Evolutionary conservation across 2,888 invertebrate genomes (phyloP).

Genomic region (Onthophagus sagittarius): DNA sequence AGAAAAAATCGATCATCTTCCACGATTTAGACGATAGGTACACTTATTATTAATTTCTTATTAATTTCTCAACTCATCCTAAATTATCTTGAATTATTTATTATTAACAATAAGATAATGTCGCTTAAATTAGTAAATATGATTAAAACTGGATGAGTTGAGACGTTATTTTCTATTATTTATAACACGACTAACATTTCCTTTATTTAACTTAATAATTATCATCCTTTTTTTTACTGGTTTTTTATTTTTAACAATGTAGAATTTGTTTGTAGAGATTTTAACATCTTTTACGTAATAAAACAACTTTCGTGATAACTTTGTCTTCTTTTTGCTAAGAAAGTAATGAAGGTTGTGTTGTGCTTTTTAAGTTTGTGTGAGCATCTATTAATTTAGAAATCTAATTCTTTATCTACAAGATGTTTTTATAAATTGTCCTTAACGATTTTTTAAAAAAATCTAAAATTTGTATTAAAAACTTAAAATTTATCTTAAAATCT

Average conservation of each 20-base stretch:
- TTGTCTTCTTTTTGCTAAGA: not conserved
- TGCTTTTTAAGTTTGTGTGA: not conserved
- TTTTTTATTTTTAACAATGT: not conserved
- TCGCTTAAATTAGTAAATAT: constrained; percentile 16
- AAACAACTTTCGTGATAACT: not conserved
- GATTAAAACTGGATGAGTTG: not conserved
- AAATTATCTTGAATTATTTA: not conserved
- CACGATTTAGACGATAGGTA: not conserved
- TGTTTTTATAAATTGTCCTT: no score
- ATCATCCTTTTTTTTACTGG: not conserved
- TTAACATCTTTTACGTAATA: not conserved
- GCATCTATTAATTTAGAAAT: no score
- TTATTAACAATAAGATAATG: no score
- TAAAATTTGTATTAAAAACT: no score
- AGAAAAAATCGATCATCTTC: not conserved
- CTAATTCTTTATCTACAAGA: no score
- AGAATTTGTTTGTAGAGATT: not conserved
- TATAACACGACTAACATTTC: not conserved
- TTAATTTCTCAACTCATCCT: not conserved
- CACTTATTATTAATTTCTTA: not conserved
- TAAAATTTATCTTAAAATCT: no score
- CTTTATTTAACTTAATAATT: not conserved
- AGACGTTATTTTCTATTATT: not conserved
- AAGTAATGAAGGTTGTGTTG: not conserved
- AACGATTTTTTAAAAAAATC: no score